Conservation (phyloP, 2,113 vertebrate genomes). For the Hystrix brachyura region DNA sequence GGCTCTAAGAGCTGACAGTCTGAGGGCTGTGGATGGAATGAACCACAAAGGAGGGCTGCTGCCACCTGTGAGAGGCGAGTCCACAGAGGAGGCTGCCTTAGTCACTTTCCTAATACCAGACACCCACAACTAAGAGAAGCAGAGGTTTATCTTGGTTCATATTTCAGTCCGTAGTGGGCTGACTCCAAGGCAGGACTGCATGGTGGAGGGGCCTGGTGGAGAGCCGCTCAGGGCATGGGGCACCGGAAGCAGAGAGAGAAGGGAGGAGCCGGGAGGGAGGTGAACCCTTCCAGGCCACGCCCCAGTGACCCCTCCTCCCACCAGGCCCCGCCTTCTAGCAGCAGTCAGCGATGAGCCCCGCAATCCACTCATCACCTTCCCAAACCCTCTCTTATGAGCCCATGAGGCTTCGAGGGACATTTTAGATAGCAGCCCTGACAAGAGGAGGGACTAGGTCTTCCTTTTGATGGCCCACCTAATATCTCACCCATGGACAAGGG, state of each 20-base stretch:
- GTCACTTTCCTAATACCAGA: background rate
- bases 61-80: rapidly evolving
- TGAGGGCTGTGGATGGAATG: rapidly evolving
- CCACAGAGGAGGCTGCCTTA: background rate
- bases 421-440: background rate
- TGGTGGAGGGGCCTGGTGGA: background rate
- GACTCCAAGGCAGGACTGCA: background rate
- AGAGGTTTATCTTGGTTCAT: background rate
- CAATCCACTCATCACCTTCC: background rate
- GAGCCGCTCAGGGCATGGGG: background rate
- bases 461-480: no score
- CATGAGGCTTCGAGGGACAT: background rate
- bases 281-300: background rate
- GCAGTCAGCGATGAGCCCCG: background rate
- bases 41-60: rapidly evolving
- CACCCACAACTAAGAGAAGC: background rate
- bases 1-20: background rate
- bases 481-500: rapidly evolving
- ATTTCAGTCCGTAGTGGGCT: background rate
- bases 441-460: background rate
- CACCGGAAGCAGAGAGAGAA: background rate
- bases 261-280: background rate
- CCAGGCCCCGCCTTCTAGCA: background rate
- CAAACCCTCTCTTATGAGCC: background rate
- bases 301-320: background rate